Conservation (phyloP, 2,113 vertebrate species). For the Nipponia nippon region DNA sequence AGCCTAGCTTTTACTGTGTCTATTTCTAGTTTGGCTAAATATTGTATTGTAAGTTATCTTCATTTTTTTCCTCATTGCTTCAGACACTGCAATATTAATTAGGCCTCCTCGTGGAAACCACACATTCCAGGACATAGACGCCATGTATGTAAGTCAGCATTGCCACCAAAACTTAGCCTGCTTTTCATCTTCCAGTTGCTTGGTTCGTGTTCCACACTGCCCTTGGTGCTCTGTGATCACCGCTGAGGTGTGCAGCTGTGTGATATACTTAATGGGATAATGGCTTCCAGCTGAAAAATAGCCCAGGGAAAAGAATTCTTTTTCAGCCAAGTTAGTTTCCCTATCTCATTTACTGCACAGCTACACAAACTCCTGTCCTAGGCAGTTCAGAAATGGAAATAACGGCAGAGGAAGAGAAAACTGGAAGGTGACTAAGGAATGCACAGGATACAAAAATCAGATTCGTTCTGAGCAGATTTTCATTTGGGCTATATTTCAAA, state of each 20-base stretch:
- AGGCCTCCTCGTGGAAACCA: background rate
- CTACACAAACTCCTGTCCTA: background rate
- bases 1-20: background rate
- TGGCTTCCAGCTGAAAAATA: background rate
- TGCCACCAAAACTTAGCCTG: background rate
- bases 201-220: background rate
- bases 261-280: background rate
- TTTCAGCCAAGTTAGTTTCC: background rate
- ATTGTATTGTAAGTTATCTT: background rate
- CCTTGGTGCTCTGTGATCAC: background rate
- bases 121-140: background rate
- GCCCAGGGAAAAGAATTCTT: background rate
- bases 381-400: background rate
- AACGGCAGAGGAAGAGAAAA: background rate
- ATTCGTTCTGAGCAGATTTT: background rate
- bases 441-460: background rate
- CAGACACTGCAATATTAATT: background rate
- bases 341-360: background rate
- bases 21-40: background rate
- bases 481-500: background rate
- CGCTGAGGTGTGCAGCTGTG: background rate
- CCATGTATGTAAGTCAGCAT: background rate
- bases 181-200: background rate
- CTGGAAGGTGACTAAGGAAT: background rate
- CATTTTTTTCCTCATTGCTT: background rate